Evolutionary conservation across 1,140 invertebrate species (phyloP).

Genomic region (Trachymyrmex cornetzi): DNA sequence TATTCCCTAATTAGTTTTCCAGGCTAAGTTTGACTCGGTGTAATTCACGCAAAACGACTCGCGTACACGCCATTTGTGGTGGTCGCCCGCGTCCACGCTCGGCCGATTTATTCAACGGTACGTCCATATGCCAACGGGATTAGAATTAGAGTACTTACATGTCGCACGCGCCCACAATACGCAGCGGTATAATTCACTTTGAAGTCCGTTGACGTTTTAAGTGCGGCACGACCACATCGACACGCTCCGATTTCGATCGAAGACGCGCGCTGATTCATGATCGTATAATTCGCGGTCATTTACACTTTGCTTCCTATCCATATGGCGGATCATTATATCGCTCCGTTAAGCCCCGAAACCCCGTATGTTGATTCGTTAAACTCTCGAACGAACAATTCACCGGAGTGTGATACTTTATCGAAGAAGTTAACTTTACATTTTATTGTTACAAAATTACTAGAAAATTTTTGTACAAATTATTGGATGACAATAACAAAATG

Average conservation of each 20-base stretch:
- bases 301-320: constrained; percentile 59
- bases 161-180: constrained; percentile 25
- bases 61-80: not conserved
- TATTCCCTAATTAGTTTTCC: constrained; percentile 23
- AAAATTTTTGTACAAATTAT: not conserved
- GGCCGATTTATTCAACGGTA: constrained; percentile 53
- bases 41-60: not conserved
- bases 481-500: not conserved
- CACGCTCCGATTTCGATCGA: constrained; percentile 65
- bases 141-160: constrained; percentile 70
- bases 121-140: constrained; percentile 73
- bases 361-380: constrained; percentile 1
- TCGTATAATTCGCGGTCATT: constrained; percentile 66
- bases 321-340: constrained; percentile 74
- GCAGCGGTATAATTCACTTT: constrained; percentile 52
- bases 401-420: not conserved
- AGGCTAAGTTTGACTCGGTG: not conserved
- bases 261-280: constrained; percentile 49
- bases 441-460: not conserved
- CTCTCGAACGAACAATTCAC: not conserved
- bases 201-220: constrained; percentile 52
- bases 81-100: constrained; percentile 24
- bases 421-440: not conserved
- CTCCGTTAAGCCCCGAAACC: constrained; percentile 55
- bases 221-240: constrained; percentile 45